Conservation (phyloP, 1,140 invertebrate species). For the Drosophila trapezifrons region DNA sequence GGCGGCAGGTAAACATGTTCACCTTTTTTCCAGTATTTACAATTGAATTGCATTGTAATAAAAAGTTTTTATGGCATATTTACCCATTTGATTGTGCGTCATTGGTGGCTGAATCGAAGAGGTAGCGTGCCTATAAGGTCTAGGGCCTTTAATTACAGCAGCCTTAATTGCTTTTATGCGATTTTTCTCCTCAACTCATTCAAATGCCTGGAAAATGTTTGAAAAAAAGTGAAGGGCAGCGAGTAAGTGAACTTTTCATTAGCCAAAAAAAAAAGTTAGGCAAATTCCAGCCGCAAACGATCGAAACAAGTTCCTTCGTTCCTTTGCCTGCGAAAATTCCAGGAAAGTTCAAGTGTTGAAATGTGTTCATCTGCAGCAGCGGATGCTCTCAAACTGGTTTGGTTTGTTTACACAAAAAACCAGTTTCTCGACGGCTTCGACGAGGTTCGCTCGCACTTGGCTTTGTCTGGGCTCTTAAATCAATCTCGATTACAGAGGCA, state of each 20-base stretch:
- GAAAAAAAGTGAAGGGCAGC: constrained; percentile 25
- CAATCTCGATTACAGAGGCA: constrained; percentile 60
- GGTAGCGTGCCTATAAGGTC: constrained; percentile 19
- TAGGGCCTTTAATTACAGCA: constrained; percentile 23
- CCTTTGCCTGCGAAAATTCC: constrained; percentile 57
- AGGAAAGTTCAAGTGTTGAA: constrained; percentile 76
- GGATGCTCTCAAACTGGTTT: constrained; percentile 68
- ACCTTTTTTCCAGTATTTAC: constrained; percentile 41
- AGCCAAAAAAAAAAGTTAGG: constrained; percentile 33
- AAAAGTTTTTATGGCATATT: constrained; percentile 49
- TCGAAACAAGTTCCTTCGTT: constrained; percentile 20
- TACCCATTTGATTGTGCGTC: constrained; percentile 29
- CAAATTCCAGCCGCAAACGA: constrained; percentile 36
- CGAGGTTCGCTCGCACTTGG: constrained; percentile 29
- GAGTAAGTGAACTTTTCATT: constrained; percentile 59
- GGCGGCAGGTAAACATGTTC: constrained; percentile 27
- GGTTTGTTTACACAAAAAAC: constrained; percentile 53
- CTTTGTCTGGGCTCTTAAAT: constrained; percentile 64
- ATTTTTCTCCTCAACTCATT: constrained; percentile 3
- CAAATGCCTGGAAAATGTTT: constrained; percentile 32
- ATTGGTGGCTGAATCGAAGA: constrained; percentile 4
- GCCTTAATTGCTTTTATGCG: constrained; percentile 30
- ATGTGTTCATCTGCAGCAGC: constrained; percentile 51
- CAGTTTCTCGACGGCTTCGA: constrained; percentile 20
- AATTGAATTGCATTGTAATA: constrained; percentile 59